Base-by-base conservation (phyloP, 2,888 invertebrate genomes). In the Autographa pulchrina region DNA sequence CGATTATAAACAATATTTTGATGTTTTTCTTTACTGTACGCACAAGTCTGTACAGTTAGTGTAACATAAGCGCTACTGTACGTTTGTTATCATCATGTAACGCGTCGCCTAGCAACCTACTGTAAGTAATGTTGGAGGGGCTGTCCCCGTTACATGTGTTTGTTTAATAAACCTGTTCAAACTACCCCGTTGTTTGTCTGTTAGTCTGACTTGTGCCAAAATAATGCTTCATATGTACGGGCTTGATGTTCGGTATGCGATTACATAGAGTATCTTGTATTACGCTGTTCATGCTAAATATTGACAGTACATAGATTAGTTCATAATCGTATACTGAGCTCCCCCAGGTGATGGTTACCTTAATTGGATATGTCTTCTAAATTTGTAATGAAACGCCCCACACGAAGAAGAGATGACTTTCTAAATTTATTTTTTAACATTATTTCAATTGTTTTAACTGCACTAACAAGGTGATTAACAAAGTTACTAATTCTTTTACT, bases 161-260 rank as follows among this genome's bases (percentile, higher is more conserved):
- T 70, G 78, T 82, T 78, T 62, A 81, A 82, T 82, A 83, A 82
- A 82, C 79, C 65, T 72, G 75, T 83, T 83, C 71, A 74, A 77
- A 75, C 59, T 70, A 43, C 48, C 58, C 56, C 68, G 81, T 82
- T 68, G 78, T 82, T 65, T 81, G 68, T 76, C 68, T 83, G 69
- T 83, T 76, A 70, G 78, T 72, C 71, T 81, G 68, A 73, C 73
- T 83, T 61, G 77, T 79, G 75, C 79, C 83, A 83, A 83, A 82
- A 82, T 82, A 82, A 82, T 83, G 84, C 79, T 79, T 79, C 65
- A 66, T 61, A 25, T 68, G 72, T 77, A 43, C 73, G 73, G 77
- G 68, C 62, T 60, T 77, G 58, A 35, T 38, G 82, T 81, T 75
- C 76, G 70, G 74, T 78, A 74, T 82, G 78, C 67, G 58, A 59